Evolutionary conservation across 1,140 invertebrate genomes (phyloP), one percentile per base, ranked within the genome.

Genomic region (Laupala kohalensis): DNA sequence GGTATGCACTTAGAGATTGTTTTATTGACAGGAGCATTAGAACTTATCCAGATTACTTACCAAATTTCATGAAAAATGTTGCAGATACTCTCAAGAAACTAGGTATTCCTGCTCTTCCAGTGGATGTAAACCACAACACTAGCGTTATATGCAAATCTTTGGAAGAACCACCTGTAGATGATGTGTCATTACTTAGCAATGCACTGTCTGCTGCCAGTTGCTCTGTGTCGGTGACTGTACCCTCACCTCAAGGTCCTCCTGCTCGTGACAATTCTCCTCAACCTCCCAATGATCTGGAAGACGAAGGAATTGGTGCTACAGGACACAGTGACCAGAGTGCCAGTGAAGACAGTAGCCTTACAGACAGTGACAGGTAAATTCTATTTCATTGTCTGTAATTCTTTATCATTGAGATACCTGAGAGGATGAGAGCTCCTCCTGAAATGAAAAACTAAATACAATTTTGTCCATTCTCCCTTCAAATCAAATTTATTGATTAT

Each of bases 291-390:
- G 74, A 76, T 72, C 74, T 72, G 23, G 77, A 77, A 71, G 78
- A 78, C 72, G 77, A 79, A 69, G 78, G 76, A 12, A 74, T 76
- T 19, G 77, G 76, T 23, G 77, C 77, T 64, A 75, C 70, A 15
- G 75, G 75, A 25, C 75, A 77, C 68, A 77, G 81, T 71, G 85
- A 87, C 76, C 87, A 89, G 75, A 91, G 89, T 79, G 89, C 89
- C 75, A 90, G 87, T 77, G 90, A 92, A 77, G 90, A 92, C 77
- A 90, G 89, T 76, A 91, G 89, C 77, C 81, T 91, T 23, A 92
- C 89, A 72, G 90, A 92, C 76, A 90, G 89, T 74, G 90, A 92
- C 70, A 78, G 83, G 78, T 80, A 75, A 76, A 73, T n/a, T n/a
- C n/a, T n/a, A n/a, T n/a, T n/a, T n/a, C n/a, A n/a, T n/a, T n/a